Conservation (phyloP, 2,888 invertebrate species). For the Heliconius ismenius region DNA sequence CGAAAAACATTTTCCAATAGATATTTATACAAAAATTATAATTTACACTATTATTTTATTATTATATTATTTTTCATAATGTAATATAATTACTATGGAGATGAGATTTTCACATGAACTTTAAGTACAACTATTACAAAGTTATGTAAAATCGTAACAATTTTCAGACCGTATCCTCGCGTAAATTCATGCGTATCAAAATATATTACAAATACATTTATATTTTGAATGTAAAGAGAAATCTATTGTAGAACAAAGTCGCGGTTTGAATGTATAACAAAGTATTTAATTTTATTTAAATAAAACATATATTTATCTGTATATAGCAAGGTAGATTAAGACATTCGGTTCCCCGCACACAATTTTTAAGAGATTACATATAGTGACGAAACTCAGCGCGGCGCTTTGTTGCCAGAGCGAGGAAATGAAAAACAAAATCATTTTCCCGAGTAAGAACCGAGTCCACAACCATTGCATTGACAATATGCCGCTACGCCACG, state of each 20-base stretch:
- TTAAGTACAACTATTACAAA: slow-evolving; percentile 71
- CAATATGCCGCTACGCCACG: background rate
- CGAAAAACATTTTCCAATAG: slow-evolving; percentile 28
- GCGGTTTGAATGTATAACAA: background rate
- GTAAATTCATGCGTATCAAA: slow-evolving; percentile 78
- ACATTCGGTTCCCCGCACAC: background rate
- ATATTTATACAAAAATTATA: slow-evolving; percentile 61
- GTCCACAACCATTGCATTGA: background rate
- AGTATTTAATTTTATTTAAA: background rate
- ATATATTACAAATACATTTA: slow-evolving; percentile 74
- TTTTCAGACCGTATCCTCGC: slow-evolving; percentile 57
- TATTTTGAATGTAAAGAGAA: slow-evolving; percentile 49
- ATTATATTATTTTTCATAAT: slow-evolving; percentile 58
- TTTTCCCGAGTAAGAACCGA: background rate
- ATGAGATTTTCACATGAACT: slow-evolving; percentile 52
- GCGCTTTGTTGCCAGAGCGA: background rate
- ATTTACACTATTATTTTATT: slow-evolving; percentile 60
- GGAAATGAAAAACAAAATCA: background rate
- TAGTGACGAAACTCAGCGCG: background rate
- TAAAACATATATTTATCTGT: no score
- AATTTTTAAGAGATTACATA: background rate
- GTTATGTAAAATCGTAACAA: slow-evolving; percentile 40
- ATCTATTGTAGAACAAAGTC: slow-evolving; percentile 21
- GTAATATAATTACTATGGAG: slow-evolving; percentile 64
- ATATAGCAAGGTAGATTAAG: background rate